Evolutionary conservation across 2,797 vertebrate genomes (phyloP), one percentile per base, ranked within the genome.

Genomic region (Falco columbarius): DNA sequence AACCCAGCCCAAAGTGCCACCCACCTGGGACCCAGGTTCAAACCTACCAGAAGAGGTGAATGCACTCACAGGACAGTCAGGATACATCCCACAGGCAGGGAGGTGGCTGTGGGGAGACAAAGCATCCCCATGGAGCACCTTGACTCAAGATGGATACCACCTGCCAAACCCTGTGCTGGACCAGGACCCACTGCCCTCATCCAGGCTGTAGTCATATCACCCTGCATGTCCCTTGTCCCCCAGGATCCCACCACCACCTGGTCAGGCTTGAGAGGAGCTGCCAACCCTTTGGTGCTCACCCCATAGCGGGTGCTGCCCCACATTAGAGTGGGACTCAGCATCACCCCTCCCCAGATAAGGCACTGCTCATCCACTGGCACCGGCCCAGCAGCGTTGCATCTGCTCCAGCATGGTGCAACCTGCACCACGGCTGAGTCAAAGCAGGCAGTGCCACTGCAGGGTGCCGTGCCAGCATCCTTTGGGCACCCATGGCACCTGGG

Each of bases 11-110:
- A 3, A 9, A 6, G 58, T 17, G 66, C 3, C 54, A 34, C 58
- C 71, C 15, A 34, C 7, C 26, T 7, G 1, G 27, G n/a, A 36
- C n/a, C 7, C 8, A 6, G 3, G 36, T 15, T 56, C 20, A 1
- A 81, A 70, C 10, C 22, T 72, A 42, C 9, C 66, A 46, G 49
- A 52, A 71, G 66, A 47, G 26, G 81, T 4, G 54, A 10, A 0
- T 3, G 73, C 65, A 30, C n/a, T 4, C 1, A 0, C 47, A 34
- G 73, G 29, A 51, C 20, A 17, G 18, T 6, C 74, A 29, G 51
- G 46, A 12, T 27, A 3, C 0, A 1, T 36, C 55, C 76, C 61
- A 10, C 0, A 1, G 79, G 3, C 81, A 51, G 19, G 17, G 59
- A 44, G 54, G 42, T 34, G 73, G 66, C 38, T 44, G 47, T 23